Conservation (phyloP, 2,797 vertebrate species). For the Acrossocheilus wenchowensis region DNA sequence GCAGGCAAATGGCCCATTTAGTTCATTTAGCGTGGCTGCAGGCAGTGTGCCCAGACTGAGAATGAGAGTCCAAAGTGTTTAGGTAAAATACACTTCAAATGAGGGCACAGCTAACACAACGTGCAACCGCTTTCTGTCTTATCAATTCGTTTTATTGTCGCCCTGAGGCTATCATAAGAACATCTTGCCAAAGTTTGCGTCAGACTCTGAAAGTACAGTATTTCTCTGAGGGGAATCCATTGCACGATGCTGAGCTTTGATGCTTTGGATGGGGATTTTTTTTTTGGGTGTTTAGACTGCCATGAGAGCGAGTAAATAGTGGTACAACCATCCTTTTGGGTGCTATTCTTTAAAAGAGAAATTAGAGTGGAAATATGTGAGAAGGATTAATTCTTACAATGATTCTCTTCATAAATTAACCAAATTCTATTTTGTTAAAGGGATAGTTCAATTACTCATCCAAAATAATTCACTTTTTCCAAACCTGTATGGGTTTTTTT, state of each 20-base stretch:
- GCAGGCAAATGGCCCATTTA: conserved; percentile 43
- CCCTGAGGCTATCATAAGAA: conserved; percentile 17
- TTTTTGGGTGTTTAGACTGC: not conserved
- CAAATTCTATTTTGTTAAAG: not conserved
- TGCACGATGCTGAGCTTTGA: not conserved
- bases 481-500: not conserved
- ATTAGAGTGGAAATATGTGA: not conserved
- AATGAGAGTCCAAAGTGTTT: conserved; percentile 46
- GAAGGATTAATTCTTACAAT: too few relatives aligned
- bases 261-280: not conserved
- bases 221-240: not conserved
- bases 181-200: conserved; percentile 15
- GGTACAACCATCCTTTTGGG: not conserved
- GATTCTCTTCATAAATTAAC: not conserved
- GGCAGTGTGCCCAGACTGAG: conserved; percentile 52
- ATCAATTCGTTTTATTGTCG: conserved; percentile 31
- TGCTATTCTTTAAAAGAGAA: not conserved
- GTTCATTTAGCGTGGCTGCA: conserved; percentile 47
- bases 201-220: conserved; percentile 31
- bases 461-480: not conserved
- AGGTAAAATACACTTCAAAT: conserved; percentile 49
- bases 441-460: too few relatives aligned
- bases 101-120: conserved; percentile 47
- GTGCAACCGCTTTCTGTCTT: conserved; percentile 34
- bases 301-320: not conserved